These are phyloP conservation scores for Drosophila ficusphila DNA, from an alignment of 1,140 invertebrate species.

Conservation along the genomic window DNA sequence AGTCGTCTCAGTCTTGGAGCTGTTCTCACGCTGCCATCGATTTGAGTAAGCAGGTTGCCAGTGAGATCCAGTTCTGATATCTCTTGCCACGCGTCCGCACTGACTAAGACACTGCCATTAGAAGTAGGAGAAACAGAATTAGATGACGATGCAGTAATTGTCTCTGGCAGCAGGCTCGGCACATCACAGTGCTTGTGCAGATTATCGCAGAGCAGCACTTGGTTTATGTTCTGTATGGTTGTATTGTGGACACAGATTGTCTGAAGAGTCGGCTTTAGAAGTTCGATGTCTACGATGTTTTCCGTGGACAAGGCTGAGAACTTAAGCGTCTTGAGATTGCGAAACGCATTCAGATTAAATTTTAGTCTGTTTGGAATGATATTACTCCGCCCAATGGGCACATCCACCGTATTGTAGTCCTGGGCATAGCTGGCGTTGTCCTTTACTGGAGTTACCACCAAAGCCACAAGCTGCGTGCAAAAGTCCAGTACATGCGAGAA, in stretches of 20 bases:
- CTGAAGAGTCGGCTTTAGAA: conserved; percentile 88
- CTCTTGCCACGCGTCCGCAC: conserved; percentile 86
- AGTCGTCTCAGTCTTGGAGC: conserved; percentile 90
- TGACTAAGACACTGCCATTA: conserved; percentile 37
- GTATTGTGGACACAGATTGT: conserved; percentile 87
- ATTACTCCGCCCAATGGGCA: conserved; percentile 89
- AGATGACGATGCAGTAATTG: neutral
- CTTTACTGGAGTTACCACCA: conserved; percentile 87
- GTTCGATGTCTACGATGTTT: conserved; percentile 87
- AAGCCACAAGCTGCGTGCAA: conserved; percentile 89
- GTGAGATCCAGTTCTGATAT: conserved; percentile 90
- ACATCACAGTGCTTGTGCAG: conserved; percentile 86
- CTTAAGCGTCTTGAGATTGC: conserved; percentile 87
- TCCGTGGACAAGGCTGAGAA: conserved; percentile 87
- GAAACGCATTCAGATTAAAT: conserved; percentile 93
- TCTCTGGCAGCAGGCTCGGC: conserved; percentile 56
- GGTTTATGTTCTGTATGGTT: conserved; percentile 87
- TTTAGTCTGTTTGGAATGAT: conserved; percentile 91
- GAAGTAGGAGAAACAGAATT: neutral
- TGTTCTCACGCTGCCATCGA: conserved; percentile 92
- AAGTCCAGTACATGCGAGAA: conserved; percentile 96
- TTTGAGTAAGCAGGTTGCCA: conserved; percentile 90
- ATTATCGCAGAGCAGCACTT: conserved; percentile 91
- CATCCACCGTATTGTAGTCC: conserved; percentile 80
- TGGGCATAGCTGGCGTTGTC: conserved; percentile 64